Evolutionary conservation across 1,140 invertebrate species (phyloP), one percentile per base, ranked within the genome.

Genomic region (Olivierus martensii): DNA sequence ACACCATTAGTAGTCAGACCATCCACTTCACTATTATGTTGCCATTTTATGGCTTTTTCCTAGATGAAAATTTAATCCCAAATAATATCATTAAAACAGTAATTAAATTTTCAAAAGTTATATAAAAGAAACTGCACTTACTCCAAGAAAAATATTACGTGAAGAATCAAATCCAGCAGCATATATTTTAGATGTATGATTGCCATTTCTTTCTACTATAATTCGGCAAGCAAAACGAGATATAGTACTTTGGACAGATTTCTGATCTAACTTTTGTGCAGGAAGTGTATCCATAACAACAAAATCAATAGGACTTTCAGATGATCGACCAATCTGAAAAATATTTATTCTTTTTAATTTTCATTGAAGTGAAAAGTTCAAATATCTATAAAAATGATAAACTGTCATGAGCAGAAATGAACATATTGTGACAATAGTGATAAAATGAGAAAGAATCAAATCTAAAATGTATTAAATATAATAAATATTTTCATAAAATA

Each of bases 41-140:
- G 86, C 94, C 94, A 99, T 74, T 98, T 98, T 15, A 90, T 95
- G 39, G 94, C 93, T 73, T 98, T 99, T 72, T 98, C 93, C 41
- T 43, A 22, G 7, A 43, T n/a, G n/a, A n/a, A n/a, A n/a, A n/a
- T n/a, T n/a, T n/a, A n/a, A n/a, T n/a, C n/a, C n/a, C n/a, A n/a
- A n/a, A n/a, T n/a, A n/a, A n/a, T n/a, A n/a, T n/a, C n/a, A n/a
- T n/a, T n/a, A n/a, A n/a, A n/a, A n/a, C n/a, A n/a, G n/a, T n/a
- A n/a, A n/a, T n/a, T n/a, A n/a, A n/a, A n/a, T n/a, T n/a, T n/a
- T n/a, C n/a, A n/a, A n/a, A n/a, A n/a, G n/a, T n/a, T n/a, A n/a
- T n/a, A n/a, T n/a, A 35, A 15, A 46, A 2, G 15, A 12, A 12
- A 38, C 5, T 6, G 37, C 41, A 11, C 35, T 22, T 34, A 48